These are phyloP conservation scores for Stictonetta naevosa DNA, from an alignment of 2,113 vertebrate genomes.

Conservation along the genomic window DNA sequence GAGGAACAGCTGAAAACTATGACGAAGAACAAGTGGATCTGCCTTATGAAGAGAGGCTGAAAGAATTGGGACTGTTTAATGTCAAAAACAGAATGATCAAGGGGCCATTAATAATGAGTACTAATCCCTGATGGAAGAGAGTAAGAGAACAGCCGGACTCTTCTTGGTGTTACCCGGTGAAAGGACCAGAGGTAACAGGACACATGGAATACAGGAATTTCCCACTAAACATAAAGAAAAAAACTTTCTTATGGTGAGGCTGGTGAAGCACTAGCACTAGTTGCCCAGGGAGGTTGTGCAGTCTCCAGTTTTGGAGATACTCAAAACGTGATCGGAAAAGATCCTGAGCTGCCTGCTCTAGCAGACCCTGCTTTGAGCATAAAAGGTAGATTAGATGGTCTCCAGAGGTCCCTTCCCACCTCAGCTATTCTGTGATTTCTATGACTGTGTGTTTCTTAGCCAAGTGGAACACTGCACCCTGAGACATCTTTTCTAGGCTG, in stretches of 20 bases:
- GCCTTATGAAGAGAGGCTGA: not conserved
- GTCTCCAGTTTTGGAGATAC: not conserved
- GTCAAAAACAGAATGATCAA: not conserved
- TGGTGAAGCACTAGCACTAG: not conserved
- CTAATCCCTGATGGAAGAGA: not conserved
- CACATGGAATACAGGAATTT: not conserved
- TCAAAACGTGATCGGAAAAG: not conserved
- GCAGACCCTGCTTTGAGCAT: not conserved
- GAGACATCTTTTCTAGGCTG: not conserved
- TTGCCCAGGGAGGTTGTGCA: not conserved
- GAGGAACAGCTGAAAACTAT: not conserved
- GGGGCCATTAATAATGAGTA: not conserved
- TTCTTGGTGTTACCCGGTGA: not conserved
- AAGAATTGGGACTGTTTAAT: not conserved
- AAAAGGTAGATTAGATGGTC: rapidly evolving
- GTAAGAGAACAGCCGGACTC: not conserved
- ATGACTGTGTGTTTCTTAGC: not conserved
- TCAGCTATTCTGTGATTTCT: rapidly evolving
- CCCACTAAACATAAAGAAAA: not conserved
- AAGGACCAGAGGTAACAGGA: not conserved
- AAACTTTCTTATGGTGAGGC: not conserved
- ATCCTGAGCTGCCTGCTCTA: not conserved
- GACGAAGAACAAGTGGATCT: not conserved
- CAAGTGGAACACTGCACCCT: not conserved
- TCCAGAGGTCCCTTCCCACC: not conserved